Percentiles rank a stretch among this genome's conserved stretches.
Evolutionary conservation across 2,797 vertebrate species (phyloP).

Genomic region (Hypotaenidia okinawae): DNA sequence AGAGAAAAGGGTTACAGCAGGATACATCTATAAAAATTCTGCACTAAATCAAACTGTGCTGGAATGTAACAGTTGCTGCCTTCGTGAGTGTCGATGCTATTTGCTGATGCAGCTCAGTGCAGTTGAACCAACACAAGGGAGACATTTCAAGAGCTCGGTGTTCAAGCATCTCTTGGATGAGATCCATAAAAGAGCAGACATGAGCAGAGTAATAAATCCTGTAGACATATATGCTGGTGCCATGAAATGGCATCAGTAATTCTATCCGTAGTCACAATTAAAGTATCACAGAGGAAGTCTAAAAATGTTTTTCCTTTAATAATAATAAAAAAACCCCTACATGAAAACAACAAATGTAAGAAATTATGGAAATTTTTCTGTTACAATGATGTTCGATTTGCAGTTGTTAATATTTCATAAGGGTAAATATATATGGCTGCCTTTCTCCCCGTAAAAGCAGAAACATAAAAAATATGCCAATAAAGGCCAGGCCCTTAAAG

Average conservation of each 20-base stretch:
- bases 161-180: conserved; percentile 71
- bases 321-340: neutral
- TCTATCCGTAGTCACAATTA: conserved; percentile 27
- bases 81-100: conserved; percentile 65
- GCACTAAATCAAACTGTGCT: conserved; percentile 62
- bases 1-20: conserved; percentile 63
- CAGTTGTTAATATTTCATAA: conserved; percentile 1
- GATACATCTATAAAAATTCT: conserved; percentile 62
- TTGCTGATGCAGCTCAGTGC: conserved; percentile 72
- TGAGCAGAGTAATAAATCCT: conserved; percentile 73
- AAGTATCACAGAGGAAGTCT: conserved; percentile 3
- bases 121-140: conserved; percentile 71
- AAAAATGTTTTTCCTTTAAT: neutral
- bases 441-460: neutral
- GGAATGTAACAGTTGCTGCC: conserved; percentile 74
- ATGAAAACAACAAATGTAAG: neutral
- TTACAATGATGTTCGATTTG: neutral
- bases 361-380: neutral
- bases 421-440: neutral
- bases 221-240: conserved; percentile 42
- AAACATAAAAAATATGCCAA: neutral
- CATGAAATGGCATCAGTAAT: conserved; percentile 60
- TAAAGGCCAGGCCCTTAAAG: neutral
- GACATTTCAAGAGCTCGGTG: conserved; percentile 60
- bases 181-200: conserved; percentile 72